Evolutionary conservation across 2,888 invertebrate genomes (phyloP), one percentile per base, ranked within the genome.

Genomic region (Apotomis turbidana): DNA sequence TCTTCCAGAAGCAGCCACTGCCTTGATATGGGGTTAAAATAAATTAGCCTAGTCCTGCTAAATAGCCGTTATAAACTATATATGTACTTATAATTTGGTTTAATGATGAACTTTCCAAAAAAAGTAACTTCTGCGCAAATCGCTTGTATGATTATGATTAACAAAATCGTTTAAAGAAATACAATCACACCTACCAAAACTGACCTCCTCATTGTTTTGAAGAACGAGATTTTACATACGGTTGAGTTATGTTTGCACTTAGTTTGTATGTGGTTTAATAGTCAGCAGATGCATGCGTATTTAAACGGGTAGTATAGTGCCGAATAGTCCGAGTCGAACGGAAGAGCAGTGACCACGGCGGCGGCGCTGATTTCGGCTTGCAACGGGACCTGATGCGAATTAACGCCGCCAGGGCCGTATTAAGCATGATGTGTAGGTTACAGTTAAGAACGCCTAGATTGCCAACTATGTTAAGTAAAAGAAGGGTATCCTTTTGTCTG

Each of bases 341-440:
- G 92, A 93, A 92, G 91, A 92, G 88, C 91, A 88, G 83, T 90
- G 91, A 88, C 91, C 90, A 89, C 77, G 79, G 70, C 79, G 27
- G 27, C 27, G 76, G 75, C 61, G 78, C 88, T 87, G 83, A 91
- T 90, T 90, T 92, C 84, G 87, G 87, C 81, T 76, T 81, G 78
- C 90, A 93, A 93, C 93, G 92, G 93, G 88, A 92, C 90, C 80
- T 81, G 82, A 83, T 82, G 80, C 86, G 82, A 88, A 88, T 86
- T 87, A 86, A 86, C 84, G 84, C 80, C 81, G 58, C 61, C 71
- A 71, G 79, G 15, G 54, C 64, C 64, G 64, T 64, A 64, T 44
- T 44, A 44, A 55, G 66, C 55, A 27, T 27, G 27, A 8, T 57
- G 12, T 27, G 41, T 41, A 54, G 63, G 15, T 13, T 52, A 27